Conservation (phyloP, 2,113 vertebrate genomes). For the Rhinolophus ferrumequinum region DNA sequence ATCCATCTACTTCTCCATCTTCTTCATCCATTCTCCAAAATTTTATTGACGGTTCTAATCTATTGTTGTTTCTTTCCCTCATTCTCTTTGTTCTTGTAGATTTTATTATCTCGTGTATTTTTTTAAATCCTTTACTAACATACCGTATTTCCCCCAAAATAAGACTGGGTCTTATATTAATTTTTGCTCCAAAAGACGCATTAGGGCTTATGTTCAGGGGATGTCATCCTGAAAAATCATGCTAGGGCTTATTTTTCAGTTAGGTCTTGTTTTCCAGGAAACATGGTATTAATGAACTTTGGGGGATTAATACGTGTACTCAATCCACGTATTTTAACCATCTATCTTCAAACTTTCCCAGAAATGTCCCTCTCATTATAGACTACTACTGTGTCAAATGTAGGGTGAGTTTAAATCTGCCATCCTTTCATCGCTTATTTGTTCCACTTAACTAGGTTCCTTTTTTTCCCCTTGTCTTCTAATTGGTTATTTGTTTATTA, state of each 20-base stretch:
- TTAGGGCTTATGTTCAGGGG: too few relatives aligned
- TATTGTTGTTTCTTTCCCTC: not conserved
- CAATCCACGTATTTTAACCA: not conserved
- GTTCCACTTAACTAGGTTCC: not conserved
- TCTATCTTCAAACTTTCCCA: not conserved
- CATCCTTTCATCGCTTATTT: slow-evolving; percentile 2
- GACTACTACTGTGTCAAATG: not conserved
- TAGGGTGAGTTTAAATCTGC: not conserved
- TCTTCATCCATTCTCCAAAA: not conserved
- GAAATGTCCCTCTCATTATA: not conserved
- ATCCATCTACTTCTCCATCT: not conserved
- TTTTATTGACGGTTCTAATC: not conserved
- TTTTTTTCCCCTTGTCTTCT: not conserved
- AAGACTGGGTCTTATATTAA: too few relatives aligned
- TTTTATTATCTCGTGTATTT: not conserved
- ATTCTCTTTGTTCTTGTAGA: not conserved
- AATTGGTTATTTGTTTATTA: not conserved
- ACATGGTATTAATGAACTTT: not conserved
- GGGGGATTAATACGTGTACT: not conserved
- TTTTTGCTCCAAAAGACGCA: too few relatives aligned
- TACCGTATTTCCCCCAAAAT: too few relatives aligned
- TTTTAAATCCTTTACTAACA: not conserved
- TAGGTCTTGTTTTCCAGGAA: too few relatives aligned
- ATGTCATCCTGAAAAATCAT: too few relatives aligned
- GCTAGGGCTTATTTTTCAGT: too few relatives aligned